Conservation (phyloP, 2,113 vertebrate species). For the Malaclemys terrapin region DNA sequence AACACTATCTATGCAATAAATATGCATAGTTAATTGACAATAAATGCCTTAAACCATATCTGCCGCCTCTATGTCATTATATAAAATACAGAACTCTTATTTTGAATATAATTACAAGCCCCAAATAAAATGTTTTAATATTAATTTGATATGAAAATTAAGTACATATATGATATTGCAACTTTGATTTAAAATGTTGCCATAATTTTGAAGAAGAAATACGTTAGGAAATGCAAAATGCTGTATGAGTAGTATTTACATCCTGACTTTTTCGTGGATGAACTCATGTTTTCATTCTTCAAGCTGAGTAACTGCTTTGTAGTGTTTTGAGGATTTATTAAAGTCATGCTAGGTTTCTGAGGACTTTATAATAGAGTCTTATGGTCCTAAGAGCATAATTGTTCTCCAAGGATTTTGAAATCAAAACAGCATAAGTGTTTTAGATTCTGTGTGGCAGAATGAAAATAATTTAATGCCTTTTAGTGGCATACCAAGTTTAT, state of each 20-base stretch:
- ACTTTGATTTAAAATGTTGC: neutral
- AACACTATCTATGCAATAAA: neutral
- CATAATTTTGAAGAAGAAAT: neutral
- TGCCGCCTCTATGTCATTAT: neutral
- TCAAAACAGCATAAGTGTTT: slow-evolving; percentile 79
- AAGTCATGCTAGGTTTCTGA: slow-evolving; percentile 75
- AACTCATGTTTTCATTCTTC: slow-evolving; percentile 75
- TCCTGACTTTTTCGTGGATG: slow-evolving; percentile 61
- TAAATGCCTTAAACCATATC: neutral
- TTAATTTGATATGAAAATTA: neutral
- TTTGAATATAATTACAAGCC: neutral
- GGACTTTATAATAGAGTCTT: slow-evolving; percentile 75
- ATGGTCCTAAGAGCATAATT: slow-evolving; percentile 70
- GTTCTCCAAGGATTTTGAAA: slow-evolving; percentile 77
- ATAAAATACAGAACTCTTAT: neutral
- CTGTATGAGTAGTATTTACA: slow-evolving; percentile 50
- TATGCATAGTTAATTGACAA: neutral
- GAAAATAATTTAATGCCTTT: slow-evolving; percentile 79
- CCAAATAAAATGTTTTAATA: slow-evolving; percentile 11
- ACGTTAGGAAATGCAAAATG: slow-evolving; percentile 30
- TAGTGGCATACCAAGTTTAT: slow-evolving; percentile 73
- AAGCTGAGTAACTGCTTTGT: slow-evolving; percentile 73
- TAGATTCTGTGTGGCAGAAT: slow-evolving; percentile 75
- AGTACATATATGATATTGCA: rapidly evolving
- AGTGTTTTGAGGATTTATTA: slow-evolving; percentile 75